Evolutionary conservation across 1,140 invertebrate genomes (phyloP).

Genomic region (Caenorhabditis elegans): DNA sequence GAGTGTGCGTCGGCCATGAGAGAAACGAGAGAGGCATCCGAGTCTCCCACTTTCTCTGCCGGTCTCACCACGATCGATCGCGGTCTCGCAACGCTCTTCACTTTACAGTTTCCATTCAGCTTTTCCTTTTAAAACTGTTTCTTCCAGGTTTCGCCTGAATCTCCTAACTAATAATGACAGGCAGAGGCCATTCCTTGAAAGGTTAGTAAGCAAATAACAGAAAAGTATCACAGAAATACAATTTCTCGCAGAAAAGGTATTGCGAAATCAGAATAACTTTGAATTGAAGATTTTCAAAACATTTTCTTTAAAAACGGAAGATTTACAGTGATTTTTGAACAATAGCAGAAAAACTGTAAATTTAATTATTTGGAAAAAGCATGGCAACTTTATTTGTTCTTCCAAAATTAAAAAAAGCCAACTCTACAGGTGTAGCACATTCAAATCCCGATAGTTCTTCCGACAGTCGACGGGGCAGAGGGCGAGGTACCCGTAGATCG

Average conservation of each 20-base stretch:
- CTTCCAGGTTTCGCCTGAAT: background rate
- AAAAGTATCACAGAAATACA: background rate
- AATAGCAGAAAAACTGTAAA: too few relatives aligned
- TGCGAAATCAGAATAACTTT: too few relatives aligned
- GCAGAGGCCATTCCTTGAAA: background rate
- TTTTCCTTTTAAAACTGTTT: background rate
- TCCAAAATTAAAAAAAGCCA: too few relatives aligned
- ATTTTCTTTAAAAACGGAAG: background rate
- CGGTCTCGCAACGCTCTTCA: background rate
- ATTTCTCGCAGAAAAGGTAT: background rate
- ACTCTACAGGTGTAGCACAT: too few relatives aligned
- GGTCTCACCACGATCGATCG: slow-evolving; percentile 37
- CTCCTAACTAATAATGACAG: background rate
- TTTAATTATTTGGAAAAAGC: too few relatives aligned
- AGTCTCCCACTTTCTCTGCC: background rate
- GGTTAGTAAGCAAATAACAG: background rate
- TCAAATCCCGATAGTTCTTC: background rate
- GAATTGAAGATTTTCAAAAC: too few relatives aligned
- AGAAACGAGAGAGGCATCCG: background rate
- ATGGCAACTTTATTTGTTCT: too few relatives aligned
- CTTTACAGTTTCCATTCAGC: background rate
- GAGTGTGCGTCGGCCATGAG: background rate
- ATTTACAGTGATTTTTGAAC: too few relatives aligned
- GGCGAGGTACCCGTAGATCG: too few relatives aligned
- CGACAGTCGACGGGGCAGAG: background rate